phyloP scores from a whole-genome alignment of 2,113 vertebrate species.

The Labeo rohita region DNA sequence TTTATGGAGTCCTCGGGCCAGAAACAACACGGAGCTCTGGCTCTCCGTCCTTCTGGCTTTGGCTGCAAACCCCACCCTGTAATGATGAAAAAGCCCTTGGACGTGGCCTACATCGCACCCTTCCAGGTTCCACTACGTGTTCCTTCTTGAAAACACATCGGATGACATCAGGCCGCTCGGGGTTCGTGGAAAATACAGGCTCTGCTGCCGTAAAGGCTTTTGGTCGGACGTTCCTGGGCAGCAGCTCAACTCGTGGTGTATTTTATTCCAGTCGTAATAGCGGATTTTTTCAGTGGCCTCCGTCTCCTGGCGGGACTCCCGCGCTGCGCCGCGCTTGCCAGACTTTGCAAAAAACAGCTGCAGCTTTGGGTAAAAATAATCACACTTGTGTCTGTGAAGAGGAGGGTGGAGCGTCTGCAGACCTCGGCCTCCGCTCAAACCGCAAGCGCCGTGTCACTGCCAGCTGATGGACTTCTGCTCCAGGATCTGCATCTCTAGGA shows the following conservation, averaged over 20 bases:
- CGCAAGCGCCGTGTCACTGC: neutral
- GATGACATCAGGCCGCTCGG: conserved; percentile 52
- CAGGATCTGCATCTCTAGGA: no score
- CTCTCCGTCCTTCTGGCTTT: neutral
- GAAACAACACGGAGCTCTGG: neutral
- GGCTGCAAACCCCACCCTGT: neutral
- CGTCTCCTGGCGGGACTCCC: conserved; percentile 55
- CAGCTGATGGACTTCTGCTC: no score
- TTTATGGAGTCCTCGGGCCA: conserved; percentile 42
- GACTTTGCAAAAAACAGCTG: conserved; percentile 58
- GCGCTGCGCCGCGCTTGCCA: conserved; percentile 47
- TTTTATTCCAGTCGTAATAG: conserved; percentile 53
- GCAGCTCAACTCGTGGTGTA: conserved; percentile 48
- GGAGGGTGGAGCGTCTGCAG: neutral
- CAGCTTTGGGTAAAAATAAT: conserved; percentile 60
- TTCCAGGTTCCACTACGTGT: conserved; percentile 57
- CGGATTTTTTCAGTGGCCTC: conserved; percentile 52
- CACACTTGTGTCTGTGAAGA: conserved; percentile 53
- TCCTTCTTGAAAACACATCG: conserved; percentile 59
- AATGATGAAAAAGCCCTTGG: conserved; percentile 3
- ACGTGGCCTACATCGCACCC: conserved; percentile 29
- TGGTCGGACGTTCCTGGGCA: conserved; percentile 52
- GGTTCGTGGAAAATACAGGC: conserved; percentile 61
- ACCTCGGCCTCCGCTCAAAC: neutral
- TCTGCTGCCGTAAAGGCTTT: conserved; percentile 52